Conservation (phyloP, 1,140 invertebrate species). For the Tetragonula clypearis region DNA sequence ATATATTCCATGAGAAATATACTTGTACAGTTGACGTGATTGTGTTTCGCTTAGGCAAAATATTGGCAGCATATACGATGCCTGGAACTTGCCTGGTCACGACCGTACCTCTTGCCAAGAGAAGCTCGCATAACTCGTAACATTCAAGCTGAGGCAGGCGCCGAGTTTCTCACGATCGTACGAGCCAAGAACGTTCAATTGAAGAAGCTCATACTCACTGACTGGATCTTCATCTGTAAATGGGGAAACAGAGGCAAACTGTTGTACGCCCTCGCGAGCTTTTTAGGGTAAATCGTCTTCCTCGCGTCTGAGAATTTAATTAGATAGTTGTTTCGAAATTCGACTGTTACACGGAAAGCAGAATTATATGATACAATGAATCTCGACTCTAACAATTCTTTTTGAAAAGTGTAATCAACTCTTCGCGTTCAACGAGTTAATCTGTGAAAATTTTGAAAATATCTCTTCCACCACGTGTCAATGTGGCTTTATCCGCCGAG, state of each 20-base stretch:
- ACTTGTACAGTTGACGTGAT: no score
- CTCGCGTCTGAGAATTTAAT: not conserved
- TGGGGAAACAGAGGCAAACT: slow-evolving; percentile 76
- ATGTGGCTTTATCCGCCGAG: not conserved
- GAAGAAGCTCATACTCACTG: slow-evolving; percentile 73
- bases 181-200: slow-evolving; percentile 73
- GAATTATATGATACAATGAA: not conserved
- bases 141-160: slow-evolving; percentile 71
- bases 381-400: no score
- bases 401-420: no score
- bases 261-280: slow-evolving; percentile 74
- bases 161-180: slow-evolving; percentile 71
- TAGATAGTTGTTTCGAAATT: not conserved
- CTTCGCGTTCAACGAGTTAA: no score
- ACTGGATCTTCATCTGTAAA: slow-evolving; percentile 77
- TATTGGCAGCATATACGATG: slow-evolving; percentile 77
- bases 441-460: not conserved
- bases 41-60: slow-evolving; percentile 64
- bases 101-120: slow-evolving; percentile 71
- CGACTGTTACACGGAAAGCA: not conserved
- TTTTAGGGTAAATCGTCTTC: slow-evolving; percentile 68
- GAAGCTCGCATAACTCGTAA: slow-evolving; percentile 65
- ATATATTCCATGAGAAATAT: not conserved
- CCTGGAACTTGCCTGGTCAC: slow-evolving; percentile 77
- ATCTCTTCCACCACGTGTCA: not conserved